Evolutionary conservation across 2,888 invertebrate species (phyloP), one percentile per base, ranked within the genome.

Genomic region (Cryptocephalus primarius): DNA sequence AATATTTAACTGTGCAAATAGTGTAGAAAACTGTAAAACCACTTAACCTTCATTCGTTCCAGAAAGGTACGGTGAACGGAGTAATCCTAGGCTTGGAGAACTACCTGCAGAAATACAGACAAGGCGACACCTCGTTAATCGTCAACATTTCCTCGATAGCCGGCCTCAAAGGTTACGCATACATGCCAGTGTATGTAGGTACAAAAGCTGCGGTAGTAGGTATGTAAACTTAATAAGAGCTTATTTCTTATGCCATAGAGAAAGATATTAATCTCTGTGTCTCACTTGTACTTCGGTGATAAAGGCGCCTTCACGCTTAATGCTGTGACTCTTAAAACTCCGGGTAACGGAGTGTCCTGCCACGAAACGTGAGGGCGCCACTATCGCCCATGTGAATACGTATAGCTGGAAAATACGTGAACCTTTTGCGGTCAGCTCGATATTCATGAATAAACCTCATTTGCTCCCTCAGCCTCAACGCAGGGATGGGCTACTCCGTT

Each of bases 41-140:
- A 22, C 6, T 22, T 6, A 22, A 22, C 22, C 8, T 40, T 32
- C 8, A 39, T 12, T 36, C 22, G 56, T 48, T 44, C 8, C 10
- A 48, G 48, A 48, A 48, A 10, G 48, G 48, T 8, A 32, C 32
- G n/a, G 33, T 48, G 13, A 31, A 43, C 14, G 48, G 48, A 10
- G 39, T 43, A 10, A 14, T 46, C 9, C 36, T 48, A 32, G 48
- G 43, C 3, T 40, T 46, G 9, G 48, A 46, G 9, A 48, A 48
- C 8, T 48, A 46, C 8, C 11, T 48, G 22, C 42, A 42, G 11
- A 43, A 46, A 8, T 45, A 43, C 36, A 38, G 41, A 13, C 38
- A 33, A 1, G 43, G 36, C 1, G 14, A 39, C 8, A 43, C 43
- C 14, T 43, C 39, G 1, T 38, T 48, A 1, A 48, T 48, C 6